These are phyloP conservation scores for Bombus pyrosoma DNA, from an alignment of 1,140 invertebrate species.

Conservation along the genomic window DNA sequence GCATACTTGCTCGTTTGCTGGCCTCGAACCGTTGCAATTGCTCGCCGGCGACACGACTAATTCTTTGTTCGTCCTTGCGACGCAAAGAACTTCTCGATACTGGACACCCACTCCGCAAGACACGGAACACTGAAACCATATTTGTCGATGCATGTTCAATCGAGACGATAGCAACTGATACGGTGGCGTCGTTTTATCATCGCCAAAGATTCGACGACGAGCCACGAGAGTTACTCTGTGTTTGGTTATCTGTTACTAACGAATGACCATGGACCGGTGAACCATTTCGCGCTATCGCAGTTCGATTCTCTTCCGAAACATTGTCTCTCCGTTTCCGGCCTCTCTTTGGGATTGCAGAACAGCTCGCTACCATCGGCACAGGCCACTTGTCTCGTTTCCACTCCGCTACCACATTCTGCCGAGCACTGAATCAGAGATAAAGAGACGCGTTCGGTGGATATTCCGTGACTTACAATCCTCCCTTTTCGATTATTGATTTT, in stretches of 20 bases:
- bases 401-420: conserved; percentile 71
- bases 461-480: neutral
- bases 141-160: conserved; percentile 3
- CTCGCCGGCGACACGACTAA: conserved; percentile 77
- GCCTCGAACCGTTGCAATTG: conserved; percentile 79
- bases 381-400: conserved; percentile 81
- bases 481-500: conserved; percentile 7
- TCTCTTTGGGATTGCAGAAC: conserved; percentile 82
- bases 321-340: conserved; percentile 84
- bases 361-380: conserved; percentile 79
- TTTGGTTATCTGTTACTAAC: conserved; percentile 76
- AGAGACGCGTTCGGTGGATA: neutral
- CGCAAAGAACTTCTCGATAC: conserved; percentile 85
- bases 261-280: conserved; percentile 87
- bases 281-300: conserved; percentile 87
- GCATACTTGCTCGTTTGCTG: conserved; percentile 80
- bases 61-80: conserved; percentile 76
- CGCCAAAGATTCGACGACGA: neutral
- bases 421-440: conserved; percentile 70
- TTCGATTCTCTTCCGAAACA: conserved; percentile 84
- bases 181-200: neutral
- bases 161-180: conserved; percentile 53
- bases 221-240: neutral
- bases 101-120: conserved; percentile 86
- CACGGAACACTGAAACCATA: conserved; percentile 84